Percentiles rank a stretch among this genome's conserved stretches.
These are phyloP conservation scores for Drymodes brunneopygia DNA, from an alignment of 2,113 vertebrate species.

Conservation along the genomic window DNA sequence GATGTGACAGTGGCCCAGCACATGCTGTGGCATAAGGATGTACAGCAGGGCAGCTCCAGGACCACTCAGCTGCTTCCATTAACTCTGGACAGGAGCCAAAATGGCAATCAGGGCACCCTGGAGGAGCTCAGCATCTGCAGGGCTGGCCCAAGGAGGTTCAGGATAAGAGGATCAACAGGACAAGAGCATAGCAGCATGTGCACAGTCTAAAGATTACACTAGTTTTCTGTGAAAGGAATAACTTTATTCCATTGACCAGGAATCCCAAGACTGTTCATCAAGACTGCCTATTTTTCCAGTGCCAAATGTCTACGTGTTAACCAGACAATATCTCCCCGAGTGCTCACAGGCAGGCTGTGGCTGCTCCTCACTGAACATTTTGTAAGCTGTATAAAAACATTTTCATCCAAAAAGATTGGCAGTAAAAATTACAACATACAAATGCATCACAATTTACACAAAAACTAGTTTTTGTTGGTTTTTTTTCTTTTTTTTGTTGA, in stretches of 20 bases:
- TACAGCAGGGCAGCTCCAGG: background rate
- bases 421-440: slow-evolving; percentile 79
- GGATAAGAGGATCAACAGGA: background rate
- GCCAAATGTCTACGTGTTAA: background rate
- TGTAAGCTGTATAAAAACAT: slow-evolving; percentile 77
- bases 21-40: accelerated
- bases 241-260: slow-evolving; percentile 71
- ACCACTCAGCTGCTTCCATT: background rate
- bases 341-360: slow-evolving; percentile 49
- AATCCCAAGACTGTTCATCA: slow-evolving; percentile 54
- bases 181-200: accelerated
- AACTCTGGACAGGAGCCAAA: background rate
- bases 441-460: slow-evolving; percentile 70
- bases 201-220: slow-evolving; percentile 26
- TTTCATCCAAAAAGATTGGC: slow-evolving; percentile 76
- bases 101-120: background rate
- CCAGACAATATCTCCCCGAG: background rate
- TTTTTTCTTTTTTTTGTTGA: slow-evolving; percentile 27
- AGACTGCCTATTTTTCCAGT: slow-evolving; percentile 50
- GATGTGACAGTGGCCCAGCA: background rate
- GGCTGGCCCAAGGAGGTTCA: background rate
- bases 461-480: slow-evolving; percentile 42
- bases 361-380: slow-evolving; percentile 56
- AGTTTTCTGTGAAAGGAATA: slow-evolving; percentile 64
- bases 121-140: background rate